Base-by-base conservation (phyloP, 2,113 vertebrate species). In the Cynocephalus volans region DNA sequence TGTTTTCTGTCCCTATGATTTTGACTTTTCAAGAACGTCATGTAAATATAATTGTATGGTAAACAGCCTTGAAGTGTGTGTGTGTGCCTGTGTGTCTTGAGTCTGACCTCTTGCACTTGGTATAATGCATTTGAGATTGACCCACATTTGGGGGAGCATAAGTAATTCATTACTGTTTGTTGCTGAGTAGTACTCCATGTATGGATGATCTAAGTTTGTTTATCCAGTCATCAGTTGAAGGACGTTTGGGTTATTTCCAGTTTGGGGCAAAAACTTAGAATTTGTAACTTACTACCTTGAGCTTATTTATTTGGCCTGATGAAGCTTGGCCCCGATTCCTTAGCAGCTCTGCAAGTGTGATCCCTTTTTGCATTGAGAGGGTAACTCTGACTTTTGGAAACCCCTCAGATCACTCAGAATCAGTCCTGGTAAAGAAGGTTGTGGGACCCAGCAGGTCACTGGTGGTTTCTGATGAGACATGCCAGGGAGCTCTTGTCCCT, bases 91-190 rank as follows among this genome's bases (percentile, higher is more conserved):
- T 15, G 3, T 62, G 17, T 82, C 12, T 36, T 8, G 60, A 76
- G 65, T 41, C 58, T 88, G 80, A 7, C 10, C 52, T 56, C n/a
- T 36, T 24, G 17, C 14, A 26, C 13, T 26, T 0, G 1, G 36
- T 4, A 0, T n/a, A 10, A 21, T 17, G 45, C 5, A 3, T 33
- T 26, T 41, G 19, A 21, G 28, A 23, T 60, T 19, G 28, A 36
- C 8, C 5, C 19, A 28, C 2, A 0, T 36, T 19, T 4, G 52
- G 13, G 28, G 3, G 41, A 21, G 4, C 21, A 41, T 41, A 41
- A 8, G 24, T 15, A 7, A 50, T 36, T 84, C 15, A 0, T 77
- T 73, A 8, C 69, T 36, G 0, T 70, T 56, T 67, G 52, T 52
- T 58, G 15, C 54, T 52, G 48, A 19, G 19, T 12, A 3, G 6